These are phyloP conservation scores for Brachirus orientalis DNA, from an alignment of 2,113 vertebrate species.

Conservation along the genomic window DNA sequence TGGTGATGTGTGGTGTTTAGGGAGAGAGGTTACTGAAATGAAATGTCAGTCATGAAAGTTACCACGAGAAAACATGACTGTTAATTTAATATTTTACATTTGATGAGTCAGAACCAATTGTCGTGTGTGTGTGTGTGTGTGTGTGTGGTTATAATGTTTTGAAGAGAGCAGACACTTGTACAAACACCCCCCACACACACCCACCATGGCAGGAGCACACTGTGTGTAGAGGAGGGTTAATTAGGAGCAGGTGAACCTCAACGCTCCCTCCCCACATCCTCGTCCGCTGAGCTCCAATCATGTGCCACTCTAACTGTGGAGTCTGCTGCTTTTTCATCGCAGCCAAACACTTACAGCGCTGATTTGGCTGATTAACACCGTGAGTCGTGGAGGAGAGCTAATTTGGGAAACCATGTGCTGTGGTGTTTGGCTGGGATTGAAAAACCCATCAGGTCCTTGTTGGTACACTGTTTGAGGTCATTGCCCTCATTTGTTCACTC, in stretches of 20 bases:
- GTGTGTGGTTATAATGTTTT: conserved; percentile 5
- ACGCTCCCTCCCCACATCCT: conserved; percentile 12
- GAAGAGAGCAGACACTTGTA: conserved; percentile 11
- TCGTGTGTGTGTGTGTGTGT: not conserved
- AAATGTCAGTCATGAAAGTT: too few relatives aligned
- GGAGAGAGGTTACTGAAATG: too few relatives aligned
- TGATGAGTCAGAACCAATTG: not conserved
- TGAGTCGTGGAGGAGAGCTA: conserved; percentile 33
- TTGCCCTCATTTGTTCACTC: conserved; percentile 4
- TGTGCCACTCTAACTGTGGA: conserved; percentile 9
- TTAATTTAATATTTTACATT: not conserved
- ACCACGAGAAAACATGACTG: too few relatives aligned
- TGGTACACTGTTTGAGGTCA: conserved; percentile 15
- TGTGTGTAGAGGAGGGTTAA: conserved; percentile 34
- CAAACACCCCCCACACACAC: conserved; percentile 27
- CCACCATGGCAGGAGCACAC: conserved; percentile 13
- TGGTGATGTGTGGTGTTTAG: too few relatives aligned
- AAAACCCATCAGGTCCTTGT: not conserved
- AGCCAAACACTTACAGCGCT: conserved; percentile 23
- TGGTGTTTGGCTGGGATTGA: conserved; percentile 8
- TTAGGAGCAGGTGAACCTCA: conserved; percentile 49
- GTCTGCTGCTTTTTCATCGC: conserved; percentile 16
- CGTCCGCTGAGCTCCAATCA: conserved; percentile 46
- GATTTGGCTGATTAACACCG: conserved; percentile 55
- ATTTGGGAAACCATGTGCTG: conserved; percentile 35